phyloP scores from a whole-genome alignment of 2,888 invertebrate genomes.

The Rhogogaster chlorosoma region DNA sequence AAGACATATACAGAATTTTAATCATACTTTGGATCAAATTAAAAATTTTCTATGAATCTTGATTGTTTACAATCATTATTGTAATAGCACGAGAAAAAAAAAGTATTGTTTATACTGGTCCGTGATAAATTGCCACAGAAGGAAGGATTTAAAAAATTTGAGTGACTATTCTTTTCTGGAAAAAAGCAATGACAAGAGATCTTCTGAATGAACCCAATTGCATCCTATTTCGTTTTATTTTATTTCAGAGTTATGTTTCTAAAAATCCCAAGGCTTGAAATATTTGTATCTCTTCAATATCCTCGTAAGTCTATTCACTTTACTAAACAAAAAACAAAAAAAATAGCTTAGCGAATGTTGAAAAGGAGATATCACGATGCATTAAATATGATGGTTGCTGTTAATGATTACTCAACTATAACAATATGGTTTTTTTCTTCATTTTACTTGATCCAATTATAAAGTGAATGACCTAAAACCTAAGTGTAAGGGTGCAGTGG shows the following conservation, averaged over 20 bases:
- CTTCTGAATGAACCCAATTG: background rate
- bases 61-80: background rate
- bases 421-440: slow-evolving; percentile 21
- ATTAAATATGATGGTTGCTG: slow-evolving; percentile 41
- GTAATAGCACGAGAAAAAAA: background rate
- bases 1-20: background rate
- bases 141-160: background rate
- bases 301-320: background rate
- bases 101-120: background rate
- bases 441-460: background rate
- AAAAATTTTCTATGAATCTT: background rate
- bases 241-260: background rate
- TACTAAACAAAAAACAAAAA: background rate
- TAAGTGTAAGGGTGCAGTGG: slow-evolving; percentile 73
- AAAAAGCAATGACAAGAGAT: background rate
- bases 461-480: slow-evolving; percentile 52
- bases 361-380: slow-evolving; percentile 44
- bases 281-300: background rate
- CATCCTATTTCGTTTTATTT: background rate
- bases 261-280: background rate
- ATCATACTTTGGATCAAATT: background rate
- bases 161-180: background rate
- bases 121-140: background rate
- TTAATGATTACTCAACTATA: slow-evolving; percentile 38
- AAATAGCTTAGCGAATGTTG: slow-evolving; percentile 14